Conservation (phyloP, 2,797 vertebrate species). For the Chanos chanos region DNA sequence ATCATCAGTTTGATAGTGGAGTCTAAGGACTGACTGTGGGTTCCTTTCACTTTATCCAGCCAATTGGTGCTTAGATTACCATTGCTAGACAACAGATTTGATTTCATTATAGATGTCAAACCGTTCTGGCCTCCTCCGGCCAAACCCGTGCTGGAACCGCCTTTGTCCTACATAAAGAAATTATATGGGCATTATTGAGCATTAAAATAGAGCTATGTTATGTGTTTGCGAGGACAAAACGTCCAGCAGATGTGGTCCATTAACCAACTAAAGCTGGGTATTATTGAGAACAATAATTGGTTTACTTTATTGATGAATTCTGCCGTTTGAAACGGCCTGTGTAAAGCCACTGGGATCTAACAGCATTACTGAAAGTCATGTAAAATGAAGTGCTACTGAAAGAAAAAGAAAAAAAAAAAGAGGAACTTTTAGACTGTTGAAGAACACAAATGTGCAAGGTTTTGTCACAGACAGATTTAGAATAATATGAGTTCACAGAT, state of each 20-base stretch:
- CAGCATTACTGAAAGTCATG: not conserved
- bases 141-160: conserved; percentile 1
- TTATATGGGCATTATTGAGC: conserved; percentile 31
- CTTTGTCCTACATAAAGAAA: conserved; percentile 22
- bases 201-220: conserved; percentile 31
- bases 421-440: too few relatives aligned
- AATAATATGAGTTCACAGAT: too few relatives aligned
- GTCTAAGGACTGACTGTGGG: not conserved
- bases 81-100: conserved; percentile 24
- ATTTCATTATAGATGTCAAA: conserved; percentile 37
- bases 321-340: not conserved
- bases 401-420: too few relatives aligned
- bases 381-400: too few relatives aligned
- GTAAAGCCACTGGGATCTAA: not conserved
- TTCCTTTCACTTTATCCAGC: conserved; percentile 38
- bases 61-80: conserved; percentile 36
- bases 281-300: conserved; percentile 27
- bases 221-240: too few relatives aligned
- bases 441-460: too few relatives aligned
- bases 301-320: conserved; percentile 27
- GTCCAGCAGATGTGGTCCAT: conserved; percentile 33
- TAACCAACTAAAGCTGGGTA: conserved; percentile 23
- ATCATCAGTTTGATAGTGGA: conserved; percentile 28
- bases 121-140: conserved; percentile 17
- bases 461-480: too few relatives aligned